Evolutionary conservation across 2,888 invertebrate species (phyloP).

Genomic region (Parthenolecanium corni): DNA sequence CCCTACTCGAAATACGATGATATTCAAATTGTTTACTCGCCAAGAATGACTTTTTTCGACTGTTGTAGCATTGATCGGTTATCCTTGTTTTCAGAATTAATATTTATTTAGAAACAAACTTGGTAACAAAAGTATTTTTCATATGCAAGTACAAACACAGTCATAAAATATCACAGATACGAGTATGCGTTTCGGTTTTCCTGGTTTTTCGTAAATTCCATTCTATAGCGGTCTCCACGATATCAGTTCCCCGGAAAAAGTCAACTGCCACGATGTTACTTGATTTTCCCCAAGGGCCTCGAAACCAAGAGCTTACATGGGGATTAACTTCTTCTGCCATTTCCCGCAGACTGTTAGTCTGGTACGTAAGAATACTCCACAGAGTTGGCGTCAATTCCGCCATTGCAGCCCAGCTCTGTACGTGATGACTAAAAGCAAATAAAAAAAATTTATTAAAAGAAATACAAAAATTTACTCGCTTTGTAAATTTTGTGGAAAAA

Average conservation of each 20-base stretch:
- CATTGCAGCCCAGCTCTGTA: conserved; percentile 43
- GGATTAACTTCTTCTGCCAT: conserved; percentile 36
- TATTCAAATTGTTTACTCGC: too few species aligned
- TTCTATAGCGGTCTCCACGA: conserved; percentile 34
- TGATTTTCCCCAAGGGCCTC: conserved; percentile 12
- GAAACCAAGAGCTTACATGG: conserved; percentile 12
- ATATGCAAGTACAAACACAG: background rate
- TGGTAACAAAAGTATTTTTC: background rate
- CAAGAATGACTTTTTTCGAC: too few species aligned
- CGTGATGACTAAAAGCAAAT: conserved; percentile 27
- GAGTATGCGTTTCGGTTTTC: too few species aligned
- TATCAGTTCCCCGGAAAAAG: conserved; percentile 34
- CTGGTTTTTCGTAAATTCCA: conserved; percentile 33
- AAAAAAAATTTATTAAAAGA: too few species aligned
- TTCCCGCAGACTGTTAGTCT: conserved; percentile 44
- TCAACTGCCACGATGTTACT: conserved; percentile 39
- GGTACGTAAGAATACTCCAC: conserved; percentile 43
- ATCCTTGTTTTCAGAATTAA: too few species aligned
- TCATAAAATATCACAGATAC: conserved; percentile 23
- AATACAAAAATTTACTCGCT: too few species aligned
- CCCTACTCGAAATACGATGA: too few species aligned
- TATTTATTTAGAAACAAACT: background rate
- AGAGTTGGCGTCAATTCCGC: conserved; percentile 59
- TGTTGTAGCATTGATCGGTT: too few species aligned
- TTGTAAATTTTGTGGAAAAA: background rate